Evolutionary conservation across 2,797 vertebrate species (phyloP).

Genomic region (Enteromius viviparus): DNA sequence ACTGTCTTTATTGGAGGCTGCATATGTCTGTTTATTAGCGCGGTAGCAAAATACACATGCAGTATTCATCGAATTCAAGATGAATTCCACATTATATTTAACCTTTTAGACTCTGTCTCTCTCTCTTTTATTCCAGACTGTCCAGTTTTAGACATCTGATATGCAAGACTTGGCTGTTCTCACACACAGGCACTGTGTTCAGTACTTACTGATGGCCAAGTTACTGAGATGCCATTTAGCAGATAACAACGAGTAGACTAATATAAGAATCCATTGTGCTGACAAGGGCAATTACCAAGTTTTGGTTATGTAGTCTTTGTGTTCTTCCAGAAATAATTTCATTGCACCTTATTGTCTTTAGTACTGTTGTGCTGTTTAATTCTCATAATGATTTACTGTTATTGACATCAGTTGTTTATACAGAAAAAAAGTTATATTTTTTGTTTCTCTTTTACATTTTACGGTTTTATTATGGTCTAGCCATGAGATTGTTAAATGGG

Average conservation of each 20-base stretch:
- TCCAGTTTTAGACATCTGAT: slow-evolving; percentile 29
- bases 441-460: no score
- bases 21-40: background rate
- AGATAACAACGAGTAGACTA: slow-evolving; percentile 34
- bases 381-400: background rate
- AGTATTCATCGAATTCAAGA: no score
- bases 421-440: background rate
- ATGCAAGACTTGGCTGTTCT: slow-evolving; percentile 21
- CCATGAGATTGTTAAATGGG: no score
- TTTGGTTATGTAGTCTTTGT: background rate
- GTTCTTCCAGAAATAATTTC: background rate
- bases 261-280: slow-evolving; percentile 19
- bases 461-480: no score
- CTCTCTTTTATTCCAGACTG: background rate
- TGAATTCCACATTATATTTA: background rate
- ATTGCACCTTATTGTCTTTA: background rate
- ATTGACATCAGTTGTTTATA: background rate
- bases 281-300: slow-evolving; percentile 19
- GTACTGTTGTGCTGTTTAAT: background rate
- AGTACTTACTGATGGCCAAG: slow-evolving; percentile 27
- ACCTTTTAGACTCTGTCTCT: background rate
- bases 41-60: background rate
- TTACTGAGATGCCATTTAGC: slow-evolving; percentile 33
- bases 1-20: background rate
- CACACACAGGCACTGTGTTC: slow-evolving; percentile 4